Conservation (phyloP, 2,113 vertebrate genomes). For the Cheirogaleus medius region DNA sequence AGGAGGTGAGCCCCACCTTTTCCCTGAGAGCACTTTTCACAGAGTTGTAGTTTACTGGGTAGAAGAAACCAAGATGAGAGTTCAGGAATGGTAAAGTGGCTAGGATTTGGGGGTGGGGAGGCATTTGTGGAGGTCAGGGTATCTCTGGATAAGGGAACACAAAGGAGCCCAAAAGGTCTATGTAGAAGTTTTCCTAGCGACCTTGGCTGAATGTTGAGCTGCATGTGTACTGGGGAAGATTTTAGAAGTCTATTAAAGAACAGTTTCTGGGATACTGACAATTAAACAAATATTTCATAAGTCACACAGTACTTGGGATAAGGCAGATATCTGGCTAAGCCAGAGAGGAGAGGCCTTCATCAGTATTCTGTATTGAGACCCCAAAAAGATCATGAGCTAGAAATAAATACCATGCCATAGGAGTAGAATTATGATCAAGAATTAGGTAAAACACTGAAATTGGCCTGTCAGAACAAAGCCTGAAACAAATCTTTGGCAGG, state of each 20-base stretch:
- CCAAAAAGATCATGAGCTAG: neutral
- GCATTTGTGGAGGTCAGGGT: neutral
- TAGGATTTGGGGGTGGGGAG: neutral
- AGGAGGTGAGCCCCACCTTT: neutral
- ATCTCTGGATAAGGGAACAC: neutral
- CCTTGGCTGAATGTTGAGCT: neutral
- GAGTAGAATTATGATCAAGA: neutral
- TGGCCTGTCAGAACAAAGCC: neutral
- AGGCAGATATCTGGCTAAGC: neutral
- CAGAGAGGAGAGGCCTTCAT: neutral
- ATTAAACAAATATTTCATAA: neutral
- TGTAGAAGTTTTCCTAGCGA: neutral
- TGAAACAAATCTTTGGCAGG: neutral
- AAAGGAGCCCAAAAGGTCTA: neutral
- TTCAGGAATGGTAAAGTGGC: neutral
- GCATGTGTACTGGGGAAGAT: neutral
- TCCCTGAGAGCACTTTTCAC: neutral
- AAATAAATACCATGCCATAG: neutral
- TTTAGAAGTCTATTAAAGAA: neutral
- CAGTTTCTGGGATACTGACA: neutral
- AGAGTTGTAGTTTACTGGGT: neutral
- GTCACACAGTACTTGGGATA: neutral
- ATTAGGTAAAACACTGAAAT: neutral
- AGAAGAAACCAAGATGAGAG: neutral
- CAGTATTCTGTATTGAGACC: neutral